A percentile compares a stretch with the other conserved stretches of the same genome.
These are phyloP conservation scores for Dicrostonyx torquatus DNA, from an alignment of 2,797 vertebrate species.

Conservation along the genomic window DNA sequence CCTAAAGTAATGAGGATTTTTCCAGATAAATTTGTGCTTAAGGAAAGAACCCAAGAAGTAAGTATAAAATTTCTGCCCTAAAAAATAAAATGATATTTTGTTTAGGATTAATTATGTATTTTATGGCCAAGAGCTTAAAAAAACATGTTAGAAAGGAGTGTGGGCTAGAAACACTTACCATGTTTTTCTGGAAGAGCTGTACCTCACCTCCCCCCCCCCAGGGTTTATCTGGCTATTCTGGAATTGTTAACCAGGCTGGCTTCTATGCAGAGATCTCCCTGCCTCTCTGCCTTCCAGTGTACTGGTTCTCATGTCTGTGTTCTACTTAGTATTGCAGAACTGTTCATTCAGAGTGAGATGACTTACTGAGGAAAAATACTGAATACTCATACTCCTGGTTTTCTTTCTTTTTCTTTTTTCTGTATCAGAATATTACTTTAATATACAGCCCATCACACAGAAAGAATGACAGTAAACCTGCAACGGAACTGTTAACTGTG, in stretches of 20 bases:
- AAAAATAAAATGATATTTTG: neutral
- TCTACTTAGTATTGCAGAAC: neutral
- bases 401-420: constrained; percentile 49
- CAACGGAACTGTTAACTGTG: constrained; percentile 89
- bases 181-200: neutral
- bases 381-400: neutral
- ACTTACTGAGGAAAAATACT: constrained; percentile 20
- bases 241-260: neutral
- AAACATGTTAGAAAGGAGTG: neutral
- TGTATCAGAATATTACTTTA: constrained; percentile 91
- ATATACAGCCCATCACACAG: constrained; percentile 89
- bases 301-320: neutral
- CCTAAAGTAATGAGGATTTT: constrained; percentile 89
- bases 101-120: constrained; percentile 2
- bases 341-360: constrained; percentile 31
- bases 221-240: neutral
- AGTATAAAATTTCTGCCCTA: constrained; percentile 58
- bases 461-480: constrained; percentile 83
- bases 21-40: constrained; percentile 95
- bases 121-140: neutral
- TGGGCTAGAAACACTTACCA: neutral
- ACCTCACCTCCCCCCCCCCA: too few species aligned
- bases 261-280: neutral
- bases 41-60: constrained; percentile 94
- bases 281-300: neutral